phyloP scores from a whole-genome alignment of 2,797 vertebrate species.

The Anguilla marmorata region DNA sequence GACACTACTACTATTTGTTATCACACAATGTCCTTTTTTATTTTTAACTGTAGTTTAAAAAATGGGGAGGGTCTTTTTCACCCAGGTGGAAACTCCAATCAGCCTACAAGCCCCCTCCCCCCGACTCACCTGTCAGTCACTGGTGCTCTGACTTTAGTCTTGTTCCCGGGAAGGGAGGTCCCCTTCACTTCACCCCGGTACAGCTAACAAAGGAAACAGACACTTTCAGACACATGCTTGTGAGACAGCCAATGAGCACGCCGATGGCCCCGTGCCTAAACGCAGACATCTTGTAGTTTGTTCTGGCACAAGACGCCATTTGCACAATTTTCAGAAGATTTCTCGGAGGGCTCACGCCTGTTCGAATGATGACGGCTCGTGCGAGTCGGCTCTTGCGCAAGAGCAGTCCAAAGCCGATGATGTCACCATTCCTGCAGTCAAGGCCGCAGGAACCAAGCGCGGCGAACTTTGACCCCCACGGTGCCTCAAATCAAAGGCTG shows the following conservation, averaged over 20 bases:
- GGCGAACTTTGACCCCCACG: not conserved
- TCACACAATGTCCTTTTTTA: not conserved
- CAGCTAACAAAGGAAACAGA: constrained; percentile 40
- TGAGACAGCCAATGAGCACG: not conserved
- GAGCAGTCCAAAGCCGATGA: not conserved
- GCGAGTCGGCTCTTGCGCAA: not conserved
- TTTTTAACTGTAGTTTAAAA: not conserved
- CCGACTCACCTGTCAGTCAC: constrained; percentile 55
- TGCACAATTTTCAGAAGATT: not conserved
- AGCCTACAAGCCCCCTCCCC: not conserved
- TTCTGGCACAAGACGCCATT: not conserved
- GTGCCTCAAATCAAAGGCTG: not conserved
- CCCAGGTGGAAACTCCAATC: not conserved
- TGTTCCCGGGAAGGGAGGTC: constrained; percentile 41
- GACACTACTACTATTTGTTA: not conserved
- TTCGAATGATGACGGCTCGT: not conserved
- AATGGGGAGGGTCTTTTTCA: not conserved
- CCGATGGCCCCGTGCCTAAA: no score
- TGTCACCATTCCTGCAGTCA: not conserved
- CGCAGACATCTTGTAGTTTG: not conserved
- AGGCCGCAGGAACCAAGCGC: not conserved
- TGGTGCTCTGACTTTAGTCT: constrained; percentile 55
- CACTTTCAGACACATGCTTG: not conserved
- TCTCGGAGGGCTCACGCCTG: not conserved
- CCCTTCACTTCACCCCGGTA: constrained; percentile 44